Percentiles rank a stretch among this genome's conserved stretches.
Conservation (phyloP, 2,113 vertebrate genomes). For the Gambusia affinis region DNA sequence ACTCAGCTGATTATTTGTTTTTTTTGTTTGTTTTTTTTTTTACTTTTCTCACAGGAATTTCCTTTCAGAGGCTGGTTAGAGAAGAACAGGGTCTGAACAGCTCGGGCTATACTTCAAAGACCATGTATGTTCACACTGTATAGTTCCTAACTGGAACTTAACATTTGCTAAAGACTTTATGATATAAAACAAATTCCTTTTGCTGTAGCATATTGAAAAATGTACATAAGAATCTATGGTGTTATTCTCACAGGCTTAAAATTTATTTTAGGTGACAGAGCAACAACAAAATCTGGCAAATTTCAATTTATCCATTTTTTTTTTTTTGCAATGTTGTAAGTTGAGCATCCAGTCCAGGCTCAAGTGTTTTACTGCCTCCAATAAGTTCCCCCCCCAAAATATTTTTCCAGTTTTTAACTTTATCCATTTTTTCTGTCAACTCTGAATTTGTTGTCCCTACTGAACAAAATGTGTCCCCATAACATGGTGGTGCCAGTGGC, state of each 20-base stretch:
- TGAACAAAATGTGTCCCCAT: too few relatives aligned
- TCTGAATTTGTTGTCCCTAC: too few relatives aligned
- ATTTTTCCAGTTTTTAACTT: too few relatives aligned
- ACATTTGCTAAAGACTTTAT: background rate
- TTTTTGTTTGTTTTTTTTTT: too few relatives aligned
- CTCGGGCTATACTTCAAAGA: constrained; percentile 81
- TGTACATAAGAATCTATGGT: background rate
- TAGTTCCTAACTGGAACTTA: background rate
- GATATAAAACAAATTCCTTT: background rate
- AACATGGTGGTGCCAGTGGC: too few relatives aligned
- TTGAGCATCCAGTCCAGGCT: too few relatives aligned
- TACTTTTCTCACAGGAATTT: constrained; percentile 82
- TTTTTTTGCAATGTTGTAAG: background rate
- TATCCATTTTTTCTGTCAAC: too few relatives aligned
- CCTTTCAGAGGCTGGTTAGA: constrained; percentile 92
- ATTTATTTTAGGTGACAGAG: background rate
- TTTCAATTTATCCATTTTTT: background rate
- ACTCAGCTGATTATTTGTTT: background rate
- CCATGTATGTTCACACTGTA: constrained; percentile 82
- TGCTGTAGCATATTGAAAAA: background rate
- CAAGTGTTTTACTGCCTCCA: too few relatives aligned
- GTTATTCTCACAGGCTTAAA: background rate
- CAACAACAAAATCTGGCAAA: background rate
- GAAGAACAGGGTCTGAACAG: constrained; percentile 88
- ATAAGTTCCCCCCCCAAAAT: too few relatives aligned